Conservation (phyloP, 2,797 vertebrate species). For the Alfaro cultratus region DNA sequence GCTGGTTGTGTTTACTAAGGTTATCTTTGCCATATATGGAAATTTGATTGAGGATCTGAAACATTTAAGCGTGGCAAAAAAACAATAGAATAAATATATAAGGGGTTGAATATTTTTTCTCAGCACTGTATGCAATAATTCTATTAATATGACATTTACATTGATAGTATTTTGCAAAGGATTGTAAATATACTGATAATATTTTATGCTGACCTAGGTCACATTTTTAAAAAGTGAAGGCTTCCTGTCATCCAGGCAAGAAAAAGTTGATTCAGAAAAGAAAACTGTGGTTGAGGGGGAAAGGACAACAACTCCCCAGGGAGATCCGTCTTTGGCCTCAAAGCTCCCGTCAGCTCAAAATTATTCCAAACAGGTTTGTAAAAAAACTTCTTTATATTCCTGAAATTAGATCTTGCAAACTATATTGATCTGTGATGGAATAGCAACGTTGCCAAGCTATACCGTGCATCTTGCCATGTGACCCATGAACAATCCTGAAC, state of each 20-base stretch:
- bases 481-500: not conserved
- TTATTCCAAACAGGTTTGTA: slow-evolving; percentile 90
- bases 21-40: not conserved
- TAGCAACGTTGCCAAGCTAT: not conserved
- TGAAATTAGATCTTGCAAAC: not conserved
- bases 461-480: not conserved
- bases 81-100: not conserved
- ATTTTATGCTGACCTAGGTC: slow-evolving; percentile 76
- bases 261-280: slow-evolving; percentile 81
- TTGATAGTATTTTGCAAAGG: not conserved
- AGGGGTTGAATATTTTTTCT: not conserved
- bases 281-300: slow-evolving; percentile 85
- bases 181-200: slow-evolving; percentile 5
- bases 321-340: slow-evolving; percentile 83
- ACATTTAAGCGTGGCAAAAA: not conserved
- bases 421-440: not conserved
- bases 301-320: slow-evolving; percentile 84
- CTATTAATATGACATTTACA: not conserved
- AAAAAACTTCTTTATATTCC: not conserved
- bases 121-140: not conserved
- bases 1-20: not conserved
- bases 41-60: not conserved
- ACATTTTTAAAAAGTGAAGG: slow-evolving; percentile 83
- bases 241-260: slow-evolving; percentile 67
- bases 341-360: slow-evolving; percentile 90